Conservation (phyloP, 2,797 vertebrate species). For the Molossus molossus region DNA sequence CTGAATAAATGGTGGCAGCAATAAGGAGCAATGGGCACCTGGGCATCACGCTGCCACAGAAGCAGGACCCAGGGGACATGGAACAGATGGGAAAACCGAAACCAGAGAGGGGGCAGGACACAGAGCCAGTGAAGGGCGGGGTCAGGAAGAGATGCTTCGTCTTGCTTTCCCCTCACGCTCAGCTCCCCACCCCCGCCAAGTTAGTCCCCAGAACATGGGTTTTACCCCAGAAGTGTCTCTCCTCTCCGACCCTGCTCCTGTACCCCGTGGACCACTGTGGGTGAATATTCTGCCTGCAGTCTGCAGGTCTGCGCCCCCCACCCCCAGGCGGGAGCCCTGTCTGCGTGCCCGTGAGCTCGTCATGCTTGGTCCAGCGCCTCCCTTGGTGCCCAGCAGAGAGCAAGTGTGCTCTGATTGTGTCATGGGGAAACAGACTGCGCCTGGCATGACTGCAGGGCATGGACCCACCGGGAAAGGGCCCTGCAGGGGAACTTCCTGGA, state of each 20-base stretch:
- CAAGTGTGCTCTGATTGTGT: neutral
- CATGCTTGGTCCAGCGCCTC: neutral
- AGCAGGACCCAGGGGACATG: neutral
- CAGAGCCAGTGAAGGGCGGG: no score
- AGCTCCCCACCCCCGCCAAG: neutral
- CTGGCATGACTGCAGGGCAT: neutral
- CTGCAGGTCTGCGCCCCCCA: neutral
- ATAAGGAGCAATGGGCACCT: neutral
- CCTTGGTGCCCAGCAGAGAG: neutral
- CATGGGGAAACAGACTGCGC: neutral
- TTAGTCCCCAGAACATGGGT: neutral
- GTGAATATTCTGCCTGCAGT: neutral
- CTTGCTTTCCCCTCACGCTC: neutral
- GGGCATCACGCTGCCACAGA: neutral
- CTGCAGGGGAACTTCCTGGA: neutral
- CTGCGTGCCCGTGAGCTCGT: neutral
- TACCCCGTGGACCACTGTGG: neutral
- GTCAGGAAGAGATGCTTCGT: neutral
- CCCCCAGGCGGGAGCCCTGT: neutral
- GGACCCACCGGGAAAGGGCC: neutral
- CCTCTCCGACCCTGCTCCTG: neutral
- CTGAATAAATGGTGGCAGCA: neutral
- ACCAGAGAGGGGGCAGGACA: neutral
- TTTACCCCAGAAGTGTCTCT: neutral
- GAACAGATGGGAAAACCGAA: neutral